Percentiles rank a stretch among this genome's conserved stretches.
These are phyloP conservation scores for Stomatorhinus ivindoensis DNA, from an alignment of 2,113 vertebrate genomes.

Conservation along the genomic window DNA sequence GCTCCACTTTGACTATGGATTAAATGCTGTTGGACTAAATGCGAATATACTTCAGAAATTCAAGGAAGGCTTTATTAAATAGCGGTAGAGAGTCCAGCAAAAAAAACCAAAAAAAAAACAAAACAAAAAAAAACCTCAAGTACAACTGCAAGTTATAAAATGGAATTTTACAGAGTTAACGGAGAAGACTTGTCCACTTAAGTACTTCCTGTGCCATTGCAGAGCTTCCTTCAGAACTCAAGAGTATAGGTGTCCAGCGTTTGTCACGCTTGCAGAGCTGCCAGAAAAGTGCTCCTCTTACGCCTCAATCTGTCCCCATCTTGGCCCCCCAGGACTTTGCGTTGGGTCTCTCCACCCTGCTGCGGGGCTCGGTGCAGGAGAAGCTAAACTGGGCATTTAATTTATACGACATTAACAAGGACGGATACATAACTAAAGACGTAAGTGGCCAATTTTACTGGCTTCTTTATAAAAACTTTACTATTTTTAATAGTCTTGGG, in stretches of 20 bases:
- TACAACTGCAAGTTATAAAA: not conserved
- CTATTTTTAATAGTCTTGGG: not conserved
- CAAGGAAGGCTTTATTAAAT: not conserved
- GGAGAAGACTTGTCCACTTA: not conserved
- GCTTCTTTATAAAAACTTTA: not conserved
- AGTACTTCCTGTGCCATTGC: not conserved
- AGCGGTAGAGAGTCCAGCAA: not conserved
- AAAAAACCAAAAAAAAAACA: too few species aligned
- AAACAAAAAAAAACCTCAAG: not conserved
- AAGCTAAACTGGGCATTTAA: constrained; percentile 96
- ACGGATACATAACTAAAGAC: constrained; percentile 94
- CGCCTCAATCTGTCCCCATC: constrained; percentile 5
- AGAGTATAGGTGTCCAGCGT: not conserved
- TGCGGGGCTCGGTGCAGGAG: constrained; percentile 83
- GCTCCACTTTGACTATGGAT: not conserved
- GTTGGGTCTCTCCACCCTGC: constrained; percentile 80
- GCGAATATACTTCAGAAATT: not conserved
- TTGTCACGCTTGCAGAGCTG: not conserved
- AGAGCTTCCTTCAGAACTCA: not conserved
- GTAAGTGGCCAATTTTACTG: constrained; percentile 42
- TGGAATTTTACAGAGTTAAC: not conserved
- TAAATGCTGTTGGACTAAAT: not conserved
- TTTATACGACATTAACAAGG: constrained; percentile 93
- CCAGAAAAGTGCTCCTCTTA: not conserved
- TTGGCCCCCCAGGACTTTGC: constrained; percentile 78